A percentile compares a stretch with the other conserved stretches of the same genome.
Evolutionary conservation across 1,140 invertebrate genomes (phyloP).

Genomic region (Yoshiicerus persimilis): DNA sequence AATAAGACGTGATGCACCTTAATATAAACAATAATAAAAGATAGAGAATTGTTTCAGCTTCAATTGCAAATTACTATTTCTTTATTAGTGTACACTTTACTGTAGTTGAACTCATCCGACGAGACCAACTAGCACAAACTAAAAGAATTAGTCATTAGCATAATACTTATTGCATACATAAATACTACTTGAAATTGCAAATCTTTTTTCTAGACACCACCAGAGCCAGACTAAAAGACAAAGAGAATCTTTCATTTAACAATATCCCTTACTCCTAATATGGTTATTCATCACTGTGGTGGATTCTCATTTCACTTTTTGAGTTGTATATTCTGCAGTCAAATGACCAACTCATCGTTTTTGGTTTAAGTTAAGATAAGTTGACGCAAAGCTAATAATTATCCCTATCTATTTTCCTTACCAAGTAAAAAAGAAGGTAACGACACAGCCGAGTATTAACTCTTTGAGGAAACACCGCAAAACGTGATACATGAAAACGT

Average conservation of each 20-base stretch:
- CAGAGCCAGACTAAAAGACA: neutral
- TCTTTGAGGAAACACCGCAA: conserved; percentile 10
- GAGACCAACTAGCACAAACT: neutral
- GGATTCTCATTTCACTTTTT: neutral
- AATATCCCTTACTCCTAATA: neutral
- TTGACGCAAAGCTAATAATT: conserved; percentile 11
- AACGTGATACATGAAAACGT: conserved; percentile 20
- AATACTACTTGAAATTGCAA: neutral
- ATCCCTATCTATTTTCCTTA: neutral
- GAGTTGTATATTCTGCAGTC: neutral
- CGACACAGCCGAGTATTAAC: neutral
- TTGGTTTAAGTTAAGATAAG: neutral
- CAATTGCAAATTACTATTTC: conserved; percentile 1
- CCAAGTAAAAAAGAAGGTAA: neutral
- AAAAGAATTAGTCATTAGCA: neutral
- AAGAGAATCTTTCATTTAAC: neutral
- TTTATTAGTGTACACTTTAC: neutral
- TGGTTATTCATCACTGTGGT: neutral
- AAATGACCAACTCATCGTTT: conserved; percentile 1
- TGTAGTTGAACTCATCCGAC: neutral
- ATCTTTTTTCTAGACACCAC: neutral
- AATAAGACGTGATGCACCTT: neutral
- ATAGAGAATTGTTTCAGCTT: conserved; percentile 17
- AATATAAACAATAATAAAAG: conserved; percentile 18
- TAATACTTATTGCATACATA: neutral